A percentile compares a stretch with the other conserved stretches of the same genome.
These are phyloP conservation scores for Pocillopora verrucosa DNA, from an alignment of 64 coral and sea anemone genomes.

Conservation along the genomic window DNA sequence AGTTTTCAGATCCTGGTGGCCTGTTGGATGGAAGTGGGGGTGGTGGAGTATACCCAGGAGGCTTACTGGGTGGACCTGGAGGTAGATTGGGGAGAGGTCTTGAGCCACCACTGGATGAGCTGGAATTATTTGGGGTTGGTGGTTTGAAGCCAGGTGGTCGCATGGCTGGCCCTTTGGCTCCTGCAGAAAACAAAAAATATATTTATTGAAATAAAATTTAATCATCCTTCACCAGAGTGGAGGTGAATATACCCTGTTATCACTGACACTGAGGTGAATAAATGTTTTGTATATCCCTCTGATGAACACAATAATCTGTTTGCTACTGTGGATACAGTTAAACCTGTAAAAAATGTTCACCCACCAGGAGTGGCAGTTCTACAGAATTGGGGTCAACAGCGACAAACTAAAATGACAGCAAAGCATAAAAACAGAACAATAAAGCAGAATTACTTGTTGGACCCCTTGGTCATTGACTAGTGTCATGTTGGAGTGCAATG, in stretches of 20 bases:
- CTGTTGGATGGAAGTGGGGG: constrained; percentile 22
- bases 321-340: no score
- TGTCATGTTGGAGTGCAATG: no score
- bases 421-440: no score
- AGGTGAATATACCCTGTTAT: not conserved
- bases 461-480: no score
- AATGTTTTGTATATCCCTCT: no score
- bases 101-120: constrained; percentile 42
- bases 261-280: not conserved
- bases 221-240: no score
- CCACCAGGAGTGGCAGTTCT: no score
- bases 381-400: no score
- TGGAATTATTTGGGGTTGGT: constrained; percentile 45
- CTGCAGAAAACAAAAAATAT: constrained; percentile 22
- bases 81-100: constrained; percentile 56
- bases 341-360: no score
- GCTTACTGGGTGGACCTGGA: not conserved
- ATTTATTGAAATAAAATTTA: not conserved
- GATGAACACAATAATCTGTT: no score
- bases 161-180: constrained; percentile 65
- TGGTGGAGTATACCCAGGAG: not conserved
- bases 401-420: no score
- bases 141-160: constrained; percentile 88
- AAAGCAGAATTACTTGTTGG: no score
- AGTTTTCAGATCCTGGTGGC: constrained; percentile 49